These are phyloP conservation scores for Patella ulyssiponensis DNA, from an alignment of 2,888 invertebrate species.

Conservation along the genomic window DNA sequence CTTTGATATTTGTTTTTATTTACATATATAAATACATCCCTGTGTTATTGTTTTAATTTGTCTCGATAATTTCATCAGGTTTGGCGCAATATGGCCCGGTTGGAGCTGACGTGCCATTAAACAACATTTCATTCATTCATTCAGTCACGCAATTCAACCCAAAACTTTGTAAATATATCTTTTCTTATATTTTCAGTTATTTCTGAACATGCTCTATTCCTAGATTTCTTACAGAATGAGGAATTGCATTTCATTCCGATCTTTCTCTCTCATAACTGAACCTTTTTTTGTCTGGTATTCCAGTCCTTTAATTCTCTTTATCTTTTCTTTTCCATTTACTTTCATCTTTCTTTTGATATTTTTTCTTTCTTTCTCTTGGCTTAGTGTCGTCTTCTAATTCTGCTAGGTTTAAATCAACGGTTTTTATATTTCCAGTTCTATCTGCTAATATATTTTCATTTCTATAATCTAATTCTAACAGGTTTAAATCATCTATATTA, in stretches of 20 bases:
- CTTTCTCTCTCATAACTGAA: neutral
- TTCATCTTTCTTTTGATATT: neutral
- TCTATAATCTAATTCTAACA: neutral
- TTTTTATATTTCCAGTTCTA: neutral
- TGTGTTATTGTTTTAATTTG: too few species aligned
- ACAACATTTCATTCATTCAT: too few species aligned
- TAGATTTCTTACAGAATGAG: neutral
- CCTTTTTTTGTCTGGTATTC: neutral
- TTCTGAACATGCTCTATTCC: neutral
- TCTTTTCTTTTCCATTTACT: neutral
- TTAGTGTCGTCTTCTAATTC: neutral
- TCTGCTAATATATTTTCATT: neutral
- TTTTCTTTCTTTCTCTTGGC: neutral
- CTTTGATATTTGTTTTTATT: too few species aligned
- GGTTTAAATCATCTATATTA: neutral
- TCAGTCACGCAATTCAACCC: too few species aligned
- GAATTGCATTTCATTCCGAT: neutral
- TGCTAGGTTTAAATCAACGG: too few species aligned
- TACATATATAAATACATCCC: too few species aligned
- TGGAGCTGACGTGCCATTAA: too few species aligned
- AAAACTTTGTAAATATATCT: constrained; percentile 2
- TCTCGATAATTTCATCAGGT: too few species aligned
- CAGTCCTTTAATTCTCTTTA: neutral
- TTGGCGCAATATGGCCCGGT: too few species aligned
- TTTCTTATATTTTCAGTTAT: neutral